Conservation (phyloP, 2,113 vertebrate genomes). For the Lynx canadensis region DNA sequence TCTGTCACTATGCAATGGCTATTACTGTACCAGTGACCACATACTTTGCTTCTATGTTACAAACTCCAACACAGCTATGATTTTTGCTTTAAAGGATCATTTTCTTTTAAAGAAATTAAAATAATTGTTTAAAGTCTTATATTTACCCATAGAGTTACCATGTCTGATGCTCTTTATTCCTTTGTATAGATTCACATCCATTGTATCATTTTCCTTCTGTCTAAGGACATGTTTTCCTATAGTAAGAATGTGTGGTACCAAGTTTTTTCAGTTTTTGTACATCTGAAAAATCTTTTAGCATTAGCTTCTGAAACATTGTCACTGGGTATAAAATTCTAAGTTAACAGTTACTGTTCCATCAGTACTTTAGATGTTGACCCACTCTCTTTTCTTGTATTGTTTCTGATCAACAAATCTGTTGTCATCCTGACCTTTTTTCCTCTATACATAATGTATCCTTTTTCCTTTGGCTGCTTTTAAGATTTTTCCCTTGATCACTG, state of each 20-base stretch:
- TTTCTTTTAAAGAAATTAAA: conserved; percentile 39
- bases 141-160: not conserved
- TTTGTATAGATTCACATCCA: not conserved
- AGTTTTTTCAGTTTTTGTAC: not conserved
- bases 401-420: not conserved
- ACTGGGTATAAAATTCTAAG: not conserved
- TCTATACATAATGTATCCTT: not conserved
- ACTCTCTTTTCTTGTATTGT: not conserved
- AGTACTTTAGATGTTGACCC: not conserved
- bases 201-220: not conserved
- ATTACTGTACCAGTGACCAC: not conserved
- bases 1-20: not conserved
- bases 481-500: not conserved
- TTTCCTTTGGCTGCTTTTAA: not conserved
- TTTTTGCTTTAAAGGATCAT: not conserved
- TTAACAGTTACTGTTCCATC: not conserved
- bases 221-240: not conserved
- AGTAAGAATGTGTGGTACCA: not conserved
- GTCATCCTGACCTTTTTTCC: not conserved
- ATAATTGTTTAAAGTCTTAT: not conserved
- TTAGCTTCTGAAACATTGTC: conserved; percentile 32
- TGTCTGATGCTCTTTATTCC: not conserved
- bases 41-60: not conserved
- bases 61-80: not conserved
- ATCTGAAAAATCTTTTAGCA: not conserved